These are phyloP conservation scores for Procambarus virginalis DNA, from an alignment of 1,140 invertebrate species.

Conservation along the genomic window DNA sequence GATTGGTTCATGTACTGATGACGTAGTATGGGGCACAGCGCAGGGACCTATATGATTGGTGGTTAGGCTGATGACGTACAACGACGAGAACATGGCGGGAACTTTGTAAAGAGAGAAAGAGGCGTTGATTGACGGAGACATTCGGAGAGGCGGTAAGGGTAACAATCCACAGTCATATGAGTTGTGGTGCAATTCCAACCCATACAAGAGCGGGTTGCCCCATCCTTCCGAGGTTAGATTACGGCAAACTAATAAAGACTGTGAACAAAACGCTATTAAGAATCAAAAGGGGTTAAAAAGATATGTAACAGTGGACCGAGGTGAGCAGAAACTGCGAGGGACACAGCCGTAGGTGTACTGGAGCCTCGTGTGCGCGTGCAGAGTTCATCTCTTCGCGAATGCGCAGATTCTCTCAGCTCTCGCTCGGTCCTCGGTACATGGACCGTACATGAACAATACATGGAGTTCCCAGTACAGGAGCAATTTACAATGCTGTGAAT, in stretches of 20 bases:
- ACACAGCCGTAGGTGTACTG: not conserved
- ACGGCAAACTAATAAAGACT: constrained; percentile 36
- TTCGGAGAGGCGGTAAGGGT: not conserved
- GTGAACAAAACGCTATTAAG: constrained; percentile 33
- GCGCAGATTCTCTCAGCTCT: constrained; percentile 9
- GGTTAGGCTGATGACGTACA: constrained; percentile 61
- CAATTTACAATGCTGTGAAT: constrained; percentile 59
- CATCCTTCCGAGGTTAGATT: constrained; percentile 42
- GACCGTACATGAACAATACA: no score
- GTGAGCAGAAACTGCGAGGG: not conserved
- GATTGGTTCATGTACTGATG: constrained; percentile 54
- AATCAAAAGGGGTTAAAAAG: constrained; percentile 48
- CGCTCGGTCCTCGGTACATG: constrained; percentile 20
- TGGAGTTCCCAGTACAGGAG: constrained; percentile 17
- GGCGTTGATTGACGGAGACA: constrained; percentile 23
- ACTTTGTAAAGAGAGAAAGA: constrained; percentile 27
- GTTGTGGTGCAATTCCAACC: constrained; percentile 65
- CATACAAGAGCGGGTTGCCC: constrained; percentile 56
- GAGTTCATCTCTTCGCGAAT: constrained; percentile 54
- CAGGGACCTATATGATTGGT: constrained; percentile 56
- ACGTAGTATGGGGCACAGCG: constrained; percentile 41
- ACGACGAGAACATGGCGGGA: constrained; percentile 63
- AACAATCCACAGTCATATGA: constrained; percentile 61
- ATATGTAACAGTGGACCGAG: constrained; percentile 33
- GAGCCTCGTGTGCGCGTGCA: constrained; percentile 1